Percentiles rank a stretch among this genome's conserved stretches.
phyloP scores from a whole-genome alignment of 2,113 vertebrate genomes.

The Calonectris borealis region DNA sequence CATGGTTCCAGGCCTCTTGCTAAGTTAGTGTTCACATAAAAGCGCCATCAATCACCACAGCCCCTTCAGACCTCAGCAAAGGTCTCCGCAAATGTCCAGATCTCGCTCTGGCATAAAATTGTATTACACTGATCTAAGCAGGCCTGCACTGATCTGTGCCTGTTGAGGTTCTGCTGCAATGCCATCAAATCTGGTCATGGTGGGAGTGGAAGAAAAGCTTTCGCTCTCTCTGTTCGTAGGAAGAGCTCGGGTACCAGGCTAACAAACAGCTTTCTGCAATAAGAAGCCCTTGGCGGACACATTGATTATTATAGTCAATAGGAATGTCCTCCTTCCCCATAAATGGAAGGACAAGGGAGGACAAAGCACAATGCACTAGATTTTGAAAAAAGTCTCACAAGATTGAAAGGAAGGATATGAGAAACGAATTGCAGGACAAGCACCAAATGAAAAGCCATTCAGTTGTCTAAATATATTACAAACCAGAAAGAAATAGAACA shows the following conservation, averaged over 20 bases:
- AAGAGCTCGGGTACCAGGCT: background rate
- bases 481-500: background rate
- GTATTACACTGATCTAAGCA: background rate
- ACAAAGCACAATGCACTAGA: constrained; percentile 8
- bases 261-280: background rate
- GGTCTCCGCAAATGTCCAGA: background rate
- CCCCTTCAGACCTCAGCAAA: background rate
- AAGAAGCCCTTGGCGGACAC: background rate
- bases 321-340: background rate
- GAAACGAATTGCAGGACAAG: constrained; percentile 22
- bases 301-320: background rate
- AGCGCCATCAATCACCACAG: background rate
- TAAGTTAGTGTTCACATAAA: background rate
- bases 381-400: background rate
- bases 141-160: background rate
- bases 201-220: background rate
- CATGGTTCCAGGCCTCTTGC: background rate
- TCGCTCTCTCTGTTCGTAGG: background rate
- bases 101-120: background rate
- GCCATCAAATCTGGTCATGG: background rate
- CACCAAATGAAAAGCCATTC: constrained; percentile 29
- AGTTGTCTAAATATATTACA: constrained; percentile 26
- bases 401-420: background rate
- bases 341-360: background rate
- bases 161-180: background rate